A percentile compares a stretch with the other conserved stretches of the same genome.
phyloP scores from a whole-genome alignment of 2,888 invertebrate species.

The Fragum sueziense region DNA sequence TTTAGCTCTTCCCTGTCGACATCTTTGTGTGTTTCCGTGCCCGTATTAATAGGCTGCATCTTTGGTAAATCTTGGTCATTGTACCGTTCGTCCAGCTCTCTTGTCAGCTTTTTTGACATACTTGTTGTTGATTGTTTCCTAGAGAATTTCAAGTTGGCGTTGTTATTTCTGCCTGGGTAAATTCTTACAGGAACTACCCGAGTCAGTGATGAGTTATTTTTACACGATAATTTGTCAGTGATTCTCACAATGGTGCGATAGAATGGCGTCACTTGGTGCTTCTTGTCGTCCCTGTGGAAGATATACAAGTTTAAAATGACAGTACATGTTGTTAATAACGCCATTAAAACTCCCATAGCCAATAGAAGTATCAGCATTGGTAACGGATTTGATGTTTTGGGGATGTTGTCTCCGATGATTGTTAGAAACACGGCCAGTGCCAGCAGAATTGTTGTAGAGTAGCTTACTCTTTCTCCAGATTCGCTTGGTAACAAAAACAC shows the following conservation, averaged over 20 bases:
- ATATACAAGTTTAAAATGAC: conserved; percentile 19
- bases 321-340: neutral
- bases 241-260: neutral
- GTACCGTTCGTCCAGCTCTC: neutral
- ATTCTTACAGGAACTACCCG: neutral
- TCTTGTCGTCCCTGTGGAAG: conserved; percentile 1
- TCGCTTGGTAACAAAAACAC: conserved; percentile 26
- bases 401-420: conserved; percentile 20
- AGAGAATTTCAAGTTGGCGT: neutral
- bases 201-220: neutral
- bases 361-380: conserved; percentile 9
- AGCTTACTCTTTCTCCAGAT: conserved; percentile 31
- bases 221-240: neutral
- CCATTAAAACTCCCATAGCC: neutral
- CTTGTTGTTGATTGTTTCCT: neutral
- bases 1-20: neutral
- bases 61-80: neutral
- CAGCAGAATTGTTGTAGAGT: conserved; percentile 22
- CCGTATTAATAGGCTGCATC: neutral
- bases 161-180: neutral
- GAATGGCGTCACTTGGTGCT: neutral
- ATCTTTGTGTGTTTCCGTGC: neutral
- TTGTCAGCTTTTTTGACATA: neutral
- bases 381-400: conserved; percentile 20
- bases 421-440: conserved; percentile 27